Percentiles rank a stretch among this genome's conserved stretches.
Evolutionary conservation across 2,888 invertebrate genomes (phyloP).

Genomic region (Drosophila helvetica): DNA sequence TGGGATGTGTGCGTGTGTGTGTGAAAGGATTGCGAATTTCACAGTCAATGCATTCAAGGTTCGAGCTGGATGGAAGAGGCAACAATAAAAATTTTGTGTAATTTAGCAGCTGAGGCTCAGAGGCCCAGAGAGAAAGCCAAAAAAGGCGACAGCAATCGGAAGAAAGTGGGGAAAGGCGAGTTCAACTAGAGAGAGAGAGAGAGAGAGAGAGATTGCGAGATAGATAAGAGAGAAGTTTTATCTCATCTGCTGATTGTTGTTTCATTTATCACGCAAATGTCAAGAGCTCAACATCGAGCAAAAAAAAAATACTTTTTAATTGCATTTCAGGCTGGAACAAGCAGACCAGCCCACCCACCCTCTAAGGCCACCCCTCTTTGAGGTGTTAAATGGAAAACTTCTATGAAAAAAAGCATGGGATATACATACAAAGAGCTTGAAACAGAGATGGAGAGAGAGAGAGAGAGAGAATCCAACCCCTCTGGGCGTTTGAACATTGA

Average conservation of each 20-base stretch:
- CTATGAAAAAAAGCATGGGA: constrained; percentile 7
- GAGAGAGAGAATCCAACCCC: constrained; percentile 19
- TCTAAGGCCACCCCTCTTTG: constrained; percentile 5
- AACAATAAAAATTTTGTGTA: constrained; percentile 45
- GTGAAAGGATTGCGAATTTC: constrained; percentile 69
- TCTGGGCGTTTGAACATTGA: constrained; percentile 47
- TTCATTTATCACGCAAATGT: constrained; percentile 72
- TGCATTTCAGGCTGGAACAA: constrained; percentile 62
- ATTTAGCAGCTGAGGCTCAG: constrained; percentile 50
- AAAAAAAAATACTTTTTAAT: constrained; percentile 59
- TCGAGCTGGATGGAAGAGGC: constrained; percentile 32
- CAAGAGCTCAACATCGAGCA: constrained; percentile 68
- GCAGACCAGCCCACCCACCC: constrained; percentile 32
- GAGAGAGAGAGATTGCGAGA: neutral
- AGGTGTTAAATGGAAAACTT: constrained; percentile 62
- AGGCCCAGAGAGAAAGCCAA: neutral
- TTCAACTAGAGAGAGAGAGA: neutral
- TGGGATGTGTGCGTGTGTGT: constrained; percentile 18
- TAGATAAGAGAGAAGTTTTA: constrained; percentile 29
- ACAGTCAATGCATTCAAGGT: constrained; percentile 59
- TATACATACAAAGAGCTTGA: neutral
- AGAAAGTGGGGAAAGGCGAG: neutral
- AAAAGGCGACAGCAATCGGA: constrained; percentile 11
- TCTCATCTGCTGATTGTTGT: constrained; percentile 61
- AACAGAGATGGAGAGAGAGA: neutral